Evolutionary conservation across 2,797 vertebrate species (phyloP).

Genomic region (Melopsittacus undulatus): DNA sequence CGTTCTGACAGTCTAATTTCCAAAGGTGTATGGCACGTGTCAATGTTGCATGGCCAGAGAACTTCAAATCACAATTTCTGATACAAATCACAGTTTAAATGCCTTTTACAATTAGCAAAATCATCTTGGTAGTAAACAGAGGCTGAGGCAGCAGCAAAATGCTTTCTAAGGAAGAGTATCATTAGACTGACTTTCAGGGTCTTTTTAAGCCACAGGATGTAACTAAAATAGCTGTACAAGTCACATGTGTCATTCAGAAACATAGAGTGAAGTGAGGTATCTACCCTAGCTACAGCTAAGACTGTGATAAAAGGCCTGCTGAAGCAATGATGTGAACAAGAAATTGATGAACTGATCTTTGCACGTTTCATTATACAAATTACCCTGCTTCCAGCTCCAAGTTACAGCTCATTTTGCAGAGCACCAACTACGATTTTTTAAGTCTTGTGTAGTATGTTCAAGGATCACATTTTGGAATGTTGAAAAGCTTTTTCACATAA

Average conservation of each 20-base stretch:
- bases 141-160: not conserved
- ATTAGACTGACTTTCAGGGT: not conserved
- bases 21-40: rapidly evolving
- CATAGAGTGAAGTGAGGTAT: not conserved
- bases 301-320: not conserved
- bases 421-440: not conserved
- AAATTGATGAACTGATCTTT: not conserved
- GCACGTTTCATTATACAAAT: not conserved
- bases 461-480: not conserved
- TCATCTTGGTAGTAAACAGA: not conserved
- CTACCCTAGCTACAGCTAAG: not conserved
- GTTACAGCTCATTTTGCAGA: not conserved
- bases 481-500: not conserved
- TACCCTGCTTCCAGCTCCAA: not conserved
- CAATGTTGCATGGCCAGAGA: not conserved
- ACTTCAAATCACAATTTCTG: not conserved
- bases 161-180: not conserved
- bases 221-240: not conserved
- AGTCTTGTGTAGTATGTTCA: not conserved
- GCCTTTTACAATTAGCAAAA: not conserved
- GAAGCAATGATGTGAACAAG: not conserved
- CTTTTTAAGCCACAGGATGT: not conserved
- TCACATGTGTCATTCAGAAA: not conserved
- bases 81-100: not conserved
- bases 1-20: not conserved